Evolutionary conservation across 2,113 vertebrate species (phyloP), one percentile per base, ranked within the genome.

Genomic region (Notothenia rossii): DNA sequence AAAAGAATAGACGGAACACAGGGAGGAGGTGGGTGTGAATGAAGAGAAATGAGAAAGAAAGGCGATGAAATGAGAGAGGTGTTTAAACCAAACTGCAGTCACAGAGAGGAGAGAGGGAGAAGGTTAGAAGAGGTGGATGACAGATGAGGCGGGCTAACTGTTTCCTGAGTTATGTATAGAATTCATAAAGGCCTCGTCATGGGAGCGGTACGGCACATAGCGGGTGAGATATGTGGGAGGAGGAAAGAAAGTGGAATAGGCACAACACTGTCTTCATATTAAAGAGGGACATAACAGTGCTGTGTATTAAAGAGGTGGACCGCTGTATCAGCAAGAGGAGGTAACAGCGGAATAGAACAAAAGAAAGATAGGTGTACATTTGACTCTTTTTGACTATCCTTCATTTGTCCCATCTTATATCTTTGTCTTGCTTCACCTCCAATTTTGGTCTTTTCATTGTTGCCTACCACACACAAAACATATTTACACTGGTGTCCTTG

Each of bases 101-200:
- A 59, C 22, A 62, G 48, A 64, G 33, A 51, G 5, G 43, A 74
- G 53, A 54, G 61, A 86, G 53, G 43, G 22, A 59, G 54, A 77
- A 58, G 53, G 60, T 53, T 60, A 59, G 64, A 75, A 68, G 60
- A 77, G 48, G 65, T 10, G 60, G 77, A 75, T 61, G 72, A 79
- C 36, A 80, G 58, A 83, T 60, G 64, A 78, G 69, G 69, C 71
- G 80, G 55, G 46, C 29, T 72, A 82, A 85, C 55, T 22, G 58
- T 81, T 72, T 85, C 36, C 71, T 71, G 62, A 80, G 75, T 43
- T 73, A 79, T 68, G 86, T 68, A 61, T 55, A 74, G 75, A 81
- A 67, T 60, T 71, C 51, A 64, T 68, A 67, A 81, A 81, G 58
- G 50, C 40, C 56, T 81, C 48, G 18, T 75, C 78, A 80, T 59